Evolutionary conservation across 2,797 vertebrate species (phyloP), one percentile per base, ranked within the genome.

Genomic region (Poeciliopsis paucimaculata): DNA sequence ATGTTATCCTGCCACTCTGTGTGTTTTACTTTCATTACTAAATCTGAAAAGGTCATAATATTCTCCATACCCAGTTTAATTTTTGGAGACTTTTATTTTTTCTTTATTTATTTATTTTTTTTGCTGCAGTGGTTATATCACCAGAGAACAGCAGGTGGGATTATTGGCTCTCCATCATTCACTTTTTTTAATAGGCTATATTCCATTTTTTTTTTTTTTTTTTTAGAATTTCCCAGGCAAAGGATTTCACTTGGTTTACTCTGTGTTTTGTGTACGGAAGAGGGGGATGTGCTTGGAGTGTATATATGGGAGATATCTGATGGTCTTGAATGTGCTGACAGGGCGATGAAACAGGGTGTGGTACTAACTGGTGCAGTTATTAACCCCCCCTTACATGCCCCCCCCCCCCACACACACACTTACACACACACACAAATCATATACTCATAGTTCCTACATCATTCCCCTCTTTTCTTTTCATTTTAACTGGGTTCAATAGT

Each of bases 301-400:
- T 66, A 46, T 64, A 73, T 64, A 62, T 72, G 16, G 76, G 64
- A 72, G 79, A 74, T 80, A 82, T 88, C 83, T 71, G 34, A 7
- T 77, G 85, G 68, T 85, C 73, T 78, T 84, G 79, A 93, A 91
- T 88, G 79, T 94, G 92, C 91, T 92, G 90, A 94, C 87, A 86
- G 77, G 84, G 77, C 85, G 77, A 80, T 89, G 86, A 82, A 90
- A 78, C 76, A 78, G 90, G 93, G 91, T 87, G 93, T 89, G 91
- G 92, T 91, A 86, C 76, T 73, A 75, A 83, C 39, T 39, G 43
- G 81, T 87, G 41, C 77, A 75, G 81, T 86, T 86, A 28, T 74
- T 82, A 75, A 64, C 70, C n/a, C n/a, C n/a, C n/a, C n/a, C n/a
- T n/a, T n/a, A n/a, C n/a, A n/a, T n/a, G n/a, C n/a, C 84, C 76